Evolutionary conservation across 2,888 invertebrate species (phyloP).

Genomic region (Melipona bicolor): DNA sequence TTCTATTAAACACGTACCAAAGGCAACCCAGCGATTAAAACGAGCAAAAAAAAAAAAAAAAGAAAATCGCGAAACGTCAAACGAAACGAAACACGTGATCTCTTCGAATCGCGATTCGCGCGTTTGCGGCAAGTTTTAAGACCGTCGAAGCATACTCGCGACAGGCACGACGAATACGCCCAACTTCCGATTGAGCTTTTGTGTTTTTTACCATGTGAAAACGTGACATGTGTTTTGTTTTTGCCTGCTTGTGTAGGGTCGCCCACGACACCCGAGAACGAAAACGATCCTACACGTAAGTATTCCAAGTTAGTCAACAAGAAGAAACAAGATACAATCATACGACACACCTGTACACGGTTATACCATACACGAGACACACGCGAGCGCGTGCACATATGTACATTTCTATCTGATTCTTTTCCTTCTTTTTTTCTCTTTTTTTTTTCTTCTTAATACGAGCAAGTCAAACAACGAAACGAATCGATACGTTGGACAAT

Average conservation of each 20-base stretch:
- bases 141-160: slow-evolving; percentile 45
- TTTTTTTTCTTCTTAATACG: neutral
- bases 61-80: neutral
- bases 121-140: slow-evolving; percentile 16
- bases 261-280: slow-evolving; percentile 85
- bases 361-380: neutral
- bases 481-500: neutral
- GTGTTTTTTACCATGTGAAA: slow-evolving; percentile 80
- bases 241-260: slow-evolving; percentile 84
- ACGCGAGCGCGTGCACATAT: neutral
- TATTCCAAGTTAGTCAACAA: slow-evolving; percentile 73
- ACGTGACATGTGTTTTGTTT: slow-evolving; percentile 84
- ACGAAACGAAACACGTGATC: neutral
- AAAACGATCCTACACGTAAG: slow-evolving; percentile 86
- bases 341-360: neutral
- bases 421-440: neutral
- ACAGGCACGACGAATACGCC: slow-evolving; percentile 58
- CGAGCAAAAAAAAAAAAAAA: neutral
- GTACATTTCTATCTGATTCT: neutral
- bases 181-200: slow-evolving; percentile 79
- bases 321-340: slow-evolving; percentile 46
- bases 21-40: neutral
- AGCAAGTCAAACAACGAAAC: neutral
- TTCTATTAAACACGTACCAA: neutral
- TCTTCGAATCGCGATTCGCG: neutral